Base-by-base conservation (phyloP, 2,797 vertebrate species). In the Poeciliopsis infans region DNA sequence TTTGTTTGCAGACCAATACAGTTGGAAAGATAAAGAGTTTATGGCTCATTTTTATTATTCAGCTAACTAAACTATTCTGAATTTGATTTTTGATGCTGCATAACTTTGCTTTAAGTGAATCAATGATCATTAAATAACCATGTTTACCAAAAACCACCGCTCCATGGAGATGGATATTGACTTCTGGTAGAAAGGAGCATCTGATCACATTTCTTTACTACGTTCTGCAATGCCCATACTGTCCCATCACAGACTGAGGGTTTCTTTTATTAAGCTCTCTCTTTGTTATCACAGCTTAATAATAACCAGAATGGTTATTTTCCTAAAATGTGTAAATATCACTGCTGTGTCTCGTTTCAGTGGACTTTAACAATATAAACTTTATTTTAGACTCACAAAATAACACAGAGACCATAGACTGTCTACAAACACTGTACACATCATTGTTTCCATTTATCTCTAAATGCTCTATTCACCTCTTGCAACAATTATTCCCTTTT, bases 1-100 rank as follows among this genome's bases (percentile, higher is more conserved):
- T 83, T 79, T 61, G 55, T 79, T 76, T 85, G 47, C 74, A 46
- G 76, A 78, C 84, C 72, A 4, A 76, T 81, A 47, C 45, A 76
- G 47, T 15, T 53, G 43, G 31, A 77, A 78, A 84, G 59, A 75
- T 82, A 43, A 73, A 82, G 49, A 5, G 47, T 53, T 53, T 5
- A 55, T 45, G 41, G n/a, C 70, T 51, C 4, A 49, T 79, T 86
- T 81, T 78, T 16, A 77, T 74, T 7, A 53, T 78, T 31, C 55
- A 18, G 7, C 51, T 53, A 49, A 33, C 2, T 39, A 25, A 41
- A 25, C 20, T 12, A 41, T 41, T 66, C 41, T 66, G 36, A 11
- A 18, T 68, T 23, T 3, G 6, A 43, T 45, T 43, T 53, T 15
- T 69, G 64, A 43, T 68, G 39, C 25, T n/a, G 39, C 10, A n/a